phyloP scores from a whole-genome alignment of 1,140 invertebrate genomes.

The Triops cancriformis region DNA sequence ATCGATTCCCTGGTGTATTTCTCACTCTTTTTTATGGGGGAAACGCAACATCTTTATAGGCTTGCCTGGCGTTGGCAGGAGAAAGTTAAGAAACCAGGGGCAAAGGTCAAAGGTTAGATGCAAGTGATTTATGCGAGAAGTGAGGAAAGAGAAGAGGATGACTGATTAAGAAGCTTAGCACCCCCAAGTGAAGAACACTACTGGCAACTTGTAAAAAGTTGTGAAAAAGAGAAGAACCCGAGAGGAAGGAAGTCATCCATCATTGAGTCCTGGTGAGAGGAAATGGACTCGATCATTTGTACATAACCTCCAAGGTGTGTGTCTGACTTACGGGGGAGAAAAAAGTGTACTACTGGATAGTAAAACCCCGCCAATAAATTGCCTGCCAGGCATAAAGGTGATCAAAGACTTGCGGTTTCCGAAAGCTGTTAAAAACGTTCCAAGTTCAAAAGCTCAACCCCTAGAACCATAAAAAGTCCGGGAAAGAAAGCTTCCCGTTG shows the following conservation, averaged over 20 bases:
- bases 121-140: too few relatives aligned
- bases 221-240: background rate
- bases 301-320: background rate
- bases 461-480: too few relatives aligned
- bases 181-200: background rate
- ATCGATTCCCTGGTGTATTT: background rate
- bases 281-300: background rate
- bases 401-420: background rate
- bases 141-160: too few relatives aligned
- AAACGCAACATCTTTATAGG: too few relatives aligned
- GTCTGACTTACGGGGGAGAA: background rate
- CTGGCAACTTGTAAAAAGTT: background rate
- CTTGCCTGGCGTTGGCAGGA: too few relatives aligned
- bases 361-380: background rate
- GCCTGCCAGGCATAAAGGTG: background rate
- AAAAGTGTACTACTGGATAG: background rate
- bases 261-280: background rate
- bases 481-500: too few relatives aligned
- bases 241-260: slow-evolving; percentile 1
- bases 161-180: too few relatives aligned
- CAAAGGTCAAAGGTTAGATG: too few relatives aligned
- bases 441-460: background rate
- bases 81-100: too few relatives aligned
- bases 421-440: background rate
- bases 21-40: too few relatives aligned